Conservation (phyloP, 2,888 invertebrate species). For the Athalia cordata region DNA sequence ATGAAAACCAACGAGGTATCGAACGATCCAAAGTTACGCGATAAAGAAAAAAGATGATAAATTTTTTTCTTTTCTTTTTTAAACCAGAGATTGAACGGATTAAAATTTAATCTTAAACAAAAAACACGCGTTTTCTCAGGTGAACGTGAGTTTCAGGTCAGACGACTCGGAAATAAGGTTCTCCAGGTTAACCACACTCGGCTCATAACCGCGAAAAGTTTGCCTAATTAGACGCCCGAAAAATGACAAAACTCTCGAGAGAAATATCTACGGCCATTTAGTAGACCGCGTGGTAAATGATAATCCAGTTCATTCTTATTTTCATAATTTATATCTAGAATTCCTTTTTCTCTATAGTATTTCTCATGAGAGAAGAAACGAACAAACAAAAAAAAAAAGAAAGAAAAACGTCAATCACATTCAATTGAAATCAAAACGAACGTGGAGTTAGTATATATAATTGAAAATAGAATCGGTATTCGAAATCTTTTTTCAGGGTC, state of each 20-base stretch:
- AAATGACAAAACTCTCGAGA: background rate
- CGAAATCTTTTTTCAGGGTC: background rate
- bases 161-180: background rate
- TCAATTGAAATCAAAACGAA: no score
- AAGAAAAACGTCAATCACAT: no score
- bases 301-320: background rate
- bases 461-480: no score
- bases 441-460: no score
- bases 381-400: background rate
- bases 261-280: no score
- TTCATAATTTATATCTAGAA: conserved; percentile 3
- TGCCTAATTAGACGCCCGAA: background rate
- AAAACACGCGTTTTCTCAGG: background rate
- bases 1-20: background rate
- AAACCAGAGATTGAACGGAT: background rate
- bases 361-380: background rate
- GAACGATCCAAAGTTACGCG: background rate
- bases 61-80: no score
- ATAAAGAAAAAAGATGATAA: background rate
- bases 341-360: conserved; percentile 1
- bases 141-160: background rate
- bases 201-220: background rate
- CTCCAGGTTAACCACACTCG: background rate
- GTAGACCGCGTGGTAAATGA: background rate
- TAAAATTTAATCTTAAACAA: conserved; percentile 6